Evolutionary conservation across 1,140 invertebrate species (phyloP), one percentile per base, ranked within the genome.

Genomic region (Oncopodura yosiiana): DNA sequence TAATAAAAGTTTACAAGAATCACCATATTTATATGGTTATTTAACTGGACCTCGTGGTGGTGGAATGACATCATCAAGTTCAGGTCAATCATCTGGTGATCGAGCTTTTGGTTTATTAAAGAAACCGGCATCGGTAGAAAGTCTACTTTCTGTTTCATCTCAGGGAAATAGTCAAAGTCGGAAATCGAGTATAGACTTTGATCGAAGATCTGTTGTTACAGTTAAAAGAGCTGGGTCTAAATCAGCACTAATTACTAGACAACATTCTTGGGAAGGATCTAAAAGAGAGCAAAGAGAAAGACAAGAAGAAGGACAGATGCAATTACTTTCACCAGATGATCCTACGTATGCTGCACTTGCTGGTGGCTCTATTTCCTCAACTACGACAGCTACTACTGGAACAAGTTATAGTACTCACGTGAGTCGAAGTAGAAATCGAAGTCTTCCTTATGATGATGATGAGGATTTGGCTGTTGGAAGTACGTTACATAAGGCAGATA

Each of bases 401-500:
- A 30, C 29, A 8, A 27, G 43, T 36, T 16, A 24, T 8, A 9
- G 21, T 16, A 21, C 18, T 14, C 21, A 26, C 4, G 26, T 43
- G 18, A 8, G 51, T 23, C 32, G n/a, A 27, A 30, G 43, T 3
- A 41, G 43, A 11, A 6, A 6, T 21, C 19, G 19, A 27, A 45
- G 43, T 24, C 26, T 49, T 30, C 48, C 43, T 4, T 53, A 56
- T 41, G 61, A 60, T 43, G 46, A 49, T 49, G 55, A 61, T 16
- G 19, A 55, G 4, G 61, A 60, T 52, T 12, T 52, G 1, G 44
- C 18, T 18, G 36, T 41, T 2, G 56, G 50, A 1, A 69, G 69
- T 4, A 70, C 75, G 19, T 61, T 80, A 14, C 74, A 77, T 49
- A 80, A 81, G 67, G 77, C 79, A 1, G 79, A 81, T 61, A 81